Evolutionary conservation across 2,113 vertebrate species (phyloP), one percentile per base, ranked within the genome.

Genomic region (Drymodes brunneopygia): DNA sequence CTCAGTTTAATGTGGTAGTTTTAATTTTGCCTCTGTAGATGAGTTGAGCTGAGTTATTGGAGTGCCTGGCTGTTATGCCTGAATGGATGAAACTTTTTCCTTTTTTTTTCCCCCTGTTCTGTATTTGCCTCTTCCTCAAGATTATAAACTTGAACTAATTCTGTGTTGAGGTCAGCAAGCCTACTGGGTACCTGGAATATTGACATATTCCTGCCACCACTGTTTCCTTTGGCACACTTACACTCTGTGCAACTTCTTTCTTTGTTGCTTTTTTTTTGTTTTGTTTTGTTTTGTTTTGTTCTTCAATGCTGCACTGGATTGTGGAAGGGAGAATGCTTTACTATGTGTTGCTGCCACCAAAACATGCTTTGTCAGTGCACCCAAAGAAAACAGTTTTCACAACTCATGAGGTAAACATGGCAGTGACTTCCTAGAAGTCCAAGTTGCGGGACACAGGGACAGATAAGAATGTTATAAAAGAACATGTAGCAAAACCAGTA

Each of bases 61-160:
- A 94, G 92, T 83, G 91, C 87, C 35, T 70, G 73, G 50, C 67
- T 53, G 0, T 66, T 90, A 64, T 18, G 87, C 92, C 91, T 93
- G 95, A 47, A 53, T 18, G 81, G 81, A 88, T 73, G 48, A 89
- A 82, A 64, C 50, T 7, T 6, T 29, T 50, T 54, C 75, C 31
- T 8, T 4, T 45, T 16, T 17, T n/a, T n/a, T n/a, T n/a, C n/a
- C n/a, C n/a, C 11, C 25, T 82, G 40, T 93, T 83, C 67, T 45
- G 71, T 86, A 11, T 12, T 91, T 38, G 62, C 36, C 64, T 72
- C 75, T 50, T 95, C 33, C 51, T 20, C 11, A 66, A 58, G 36
- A n/a, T 54, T 62, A 62, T 72, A 92, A 66, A 95, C 92, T 96
- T 92, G 93, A 97, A 94, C 28, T 79, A 93, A 94, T 86, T 42